Base-by-base conservation (phyloP, 1,140 invertebrate genomes). In the Diorhabda sublineata region DNA sequence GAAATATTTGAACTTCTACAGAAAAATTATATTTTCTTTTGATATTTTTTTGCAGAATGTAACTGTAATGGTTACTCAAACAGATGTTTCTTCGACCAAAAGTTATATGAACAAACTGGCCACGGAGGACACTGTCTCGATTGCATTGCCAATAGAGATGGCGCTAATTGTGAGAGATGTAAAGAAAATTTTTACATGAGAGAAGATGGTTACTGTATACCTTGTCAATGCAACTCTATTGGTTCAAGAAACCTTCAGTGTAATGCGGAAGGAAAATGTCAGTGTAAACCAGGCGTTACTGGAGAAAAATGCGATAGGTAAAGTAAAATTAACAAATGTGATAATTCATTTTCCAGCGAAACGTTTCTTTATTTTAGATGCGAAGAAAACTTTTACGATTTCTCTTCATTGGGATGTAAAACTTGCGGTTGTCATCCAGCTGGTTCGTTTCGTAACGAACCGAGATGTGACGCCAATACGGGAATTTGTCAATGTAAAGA, bases 81-180 rank as follows among this genome's bases (percentile, higher is more conserved):
- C 69, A 89, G 92, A 63, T 99, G 98, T 81, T 95, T 90, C 82
- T 99, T 99, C 84, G 96, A 99, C 83, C 88, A 91, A 72, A 90
- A 95, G 65, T 84, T 99, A 9, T 99, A 93, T 79, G 89, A 93
- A 66, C 77, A 84, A 69, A 98, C 96, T 2, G 97, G 98, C 2
- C 95, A 97, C 77, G 98, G 98, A 47, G 98, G 98, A n/a, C 94
- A 98, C 76, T 99, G 98, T 80, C 83, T 95, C 57, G 94, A 99
- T 78, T 99, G 98, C 80, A 86, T 86, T 1, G 94, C 93, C 64
- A 97, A 98, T 83, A 89, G 93, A 5, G 94, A 94, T 70, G 97
- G 98, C 11, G 88, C 95, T 3, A 95, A 98, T 82, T 99, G 98
- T 79, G 96, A 99, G 81, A 83, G 90, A 58, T 99, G 98, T 82